Evolutionary conservation across 2,113 vertebrate genomes (phyloP).

Genomic region (Vanacampus margaritifer): DNA sequence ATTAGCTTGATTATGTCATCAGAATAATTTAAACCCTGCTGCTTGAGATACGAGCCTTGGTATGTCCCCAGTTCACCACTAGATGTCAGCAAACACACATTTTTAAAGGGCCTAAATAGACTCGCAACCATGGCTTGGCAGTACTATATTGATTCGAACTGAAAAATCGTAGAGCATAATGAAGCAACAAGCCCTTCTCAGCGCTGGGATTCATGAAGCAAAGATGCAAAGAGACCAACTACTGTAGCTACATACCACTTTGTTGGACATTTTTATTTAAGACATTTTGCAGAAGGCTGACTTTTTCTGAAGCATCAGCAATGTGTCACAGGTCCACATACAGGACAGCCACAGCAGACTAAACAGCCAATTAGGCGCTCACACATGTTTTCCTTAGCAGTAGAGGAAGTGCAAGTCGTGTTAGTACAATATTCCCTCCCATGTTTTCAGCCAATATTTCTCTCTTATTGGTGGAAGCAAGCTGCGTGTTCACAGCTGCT

Average conservation of each 20-base stretch:
- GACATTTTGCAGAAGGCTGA: constrained; percentile 13
- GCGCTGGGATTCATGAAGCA: not conserved
- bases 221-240: not conserved
- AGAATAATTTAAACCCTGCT: not conserved
- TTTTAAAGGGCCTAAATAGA: not conserved
- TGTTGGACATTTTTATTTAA: not conserved
- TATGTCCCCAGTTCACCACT: constrained; percentile 27
- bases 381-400: constrained; percentile 1
- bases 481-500: constrained; percentile 2
- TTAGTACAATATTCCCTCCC: not conserved
- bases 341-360: constrained; percentile 10
- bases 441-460: constrained; percentile 2
- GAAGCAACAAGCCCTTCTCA: not conserved
- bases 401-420: not conserved
- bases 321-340: constrained; percentile 15
- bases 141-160: not conserved
- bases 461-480: constrained; percentile 3
- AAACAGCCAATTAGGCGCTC: constrained; percentile 25
- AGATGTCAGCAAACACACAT: constrained; percentile 64
- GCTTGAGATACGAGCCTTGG: not conserved
- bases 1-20: not conserved
- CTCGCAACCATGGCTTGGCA: not conserved
- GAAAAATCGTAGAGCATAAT: not conserved
- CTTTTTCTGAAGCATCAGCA: constrained; percentile 1
- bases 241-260: not conserved